Evolutionary conservation across 1,140 invertebrate genomes (phyloP).

Genomic region (Hypsibius dujardini): DNA sequence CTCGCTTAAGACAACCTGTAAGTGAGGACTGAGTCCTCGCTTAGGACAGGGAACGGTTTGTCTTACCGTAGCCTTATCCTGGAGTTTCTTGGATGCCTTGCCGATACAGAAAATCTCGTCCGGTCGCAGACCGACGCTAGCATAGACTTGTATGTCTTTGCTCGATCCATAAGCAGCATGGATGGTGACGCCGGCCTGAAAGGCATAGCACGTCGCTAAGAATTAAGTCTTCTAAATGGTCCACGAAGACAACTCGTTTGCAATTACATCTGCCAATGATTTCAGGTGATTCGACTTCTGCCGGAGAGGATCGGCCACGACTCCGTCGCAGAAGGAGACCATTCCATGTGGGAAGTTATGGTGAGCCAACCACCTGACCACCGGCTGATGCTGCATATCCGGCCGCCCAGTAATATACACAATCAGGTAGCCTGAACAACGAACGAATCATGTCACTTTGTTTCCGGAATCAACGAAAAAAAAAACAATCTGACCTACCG

Average conservation of each 20-base stretch:
- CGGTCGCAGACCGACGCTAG: slow-evolving; percentile 60
- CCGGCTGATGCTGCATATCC: slow-evolving; percentile 95
- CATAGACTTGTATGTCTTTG: slow-evolving; percentile 88
- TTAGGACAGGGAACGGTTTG: neutral
- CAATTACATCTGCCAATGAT: slow-evolving; percentile 18
- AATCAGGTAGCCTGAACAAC: slow-evolving; percentile 71
- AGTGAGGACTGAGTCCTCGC: neutral
- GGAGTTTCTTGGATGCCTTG: slow-evolving; percentile 72
- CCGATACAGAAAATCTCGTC: slow-evolving; percentile 87
- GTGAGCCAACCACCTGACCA: slow-evolving; percentile 93
- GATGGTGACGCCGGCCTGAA: slow-evolving; percentile 63
- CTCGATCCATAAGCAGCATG: slow-evolving; percentile 82
- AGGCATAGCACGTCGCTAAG: no score
- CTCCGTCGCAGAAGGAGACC: slow-evolving; percentile 88
- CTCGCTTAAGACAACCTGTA: slow-evolving; percentile 42
- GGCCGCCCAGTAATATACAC: slow-evolving; percentile 81
- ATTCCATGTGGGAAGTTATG: slow-evolving; percentile 98
- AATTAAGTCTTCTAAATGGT: no score
- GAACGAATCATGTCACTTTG: slow-evolving; percentile 19
- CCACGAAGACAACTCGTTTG: no score
- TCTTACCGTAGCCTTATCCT: slow-evolving; percentile 48
- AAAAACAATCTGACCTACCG: slow-evolving; percentile 20
- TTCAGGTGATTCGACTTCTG: slow-evolving; percentile 78
- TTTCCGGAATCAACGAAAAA: slow-evolving; percentile 20
- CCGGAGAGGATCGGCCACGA: slow-evolving; percentile 82